A percentile compares a stretch with the other conserved stretches of the same genome.
These are phyloP conservation scores for Willisornis vidua DNA, from an alignment of 2,113 vertebrate species.

Conservation along the genomic window DNA sequence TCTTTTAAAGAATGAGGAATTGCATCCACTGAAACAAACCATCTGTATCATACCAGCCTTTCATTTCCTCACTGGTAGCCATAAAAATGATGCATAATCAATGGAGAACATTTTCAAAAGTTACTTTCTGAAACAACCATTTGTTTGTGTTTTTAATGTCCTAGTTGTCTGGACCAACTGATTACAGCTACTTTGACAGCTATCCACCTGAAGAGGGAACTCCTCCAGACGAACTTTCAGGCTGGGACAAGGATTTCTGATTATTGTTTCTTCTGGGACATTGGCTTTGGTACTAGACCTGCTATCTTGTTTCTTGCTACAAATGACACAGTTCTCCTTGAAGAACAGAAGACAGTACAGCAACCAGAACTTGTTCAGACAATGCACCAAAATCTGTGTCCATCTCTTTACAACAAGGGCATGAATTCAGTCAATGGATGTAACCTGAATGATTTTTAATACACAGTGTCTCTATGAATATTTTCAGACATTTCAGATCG, in stretches of 20 bases:
- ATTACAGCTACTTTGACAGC: constrained; percentile 91
- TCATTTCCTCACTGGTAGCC: background rate
- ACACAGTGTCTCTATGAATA: background rate
- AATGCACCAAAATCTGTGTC: background rate
- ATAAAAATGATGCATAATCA: background rate
- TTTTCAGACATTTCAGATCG: background rate
- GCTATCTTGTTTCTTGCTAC: background rate
- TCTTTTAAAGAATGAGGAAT: background rate
- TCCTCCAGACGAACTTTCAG: constrained; percentile 91
- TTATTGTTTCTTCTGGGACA: background rate
- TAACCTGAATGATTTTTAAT: background rate
- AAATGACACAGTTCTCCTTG: background rate
- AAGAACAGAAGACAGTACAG: background rate
- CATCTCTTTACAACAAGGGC: background rate
- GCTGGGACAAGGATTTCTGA: constrained; percentile 96
- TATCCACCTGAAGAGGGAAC: constrained; percentile 88
- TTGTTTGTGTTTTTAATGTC: constrained; percentile 7
- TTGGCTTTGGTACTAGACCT: background rate
- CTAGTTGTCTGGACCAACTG: constrained; percentile 87
- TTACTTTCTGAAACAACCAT: background rate
- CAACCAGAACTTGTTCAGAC: background rate
- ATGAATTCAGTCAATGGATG: background rate
- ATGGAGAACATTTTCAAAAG: background rate
- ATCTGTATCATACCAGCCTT: background rate
- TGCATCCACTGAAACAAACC: background rate